Evolutionary conservation across 2,113 vertebrate genomes (phyloP), one percentile per base, ranked within the genome.

Genomic region (Ameiurus melas): DNA sequence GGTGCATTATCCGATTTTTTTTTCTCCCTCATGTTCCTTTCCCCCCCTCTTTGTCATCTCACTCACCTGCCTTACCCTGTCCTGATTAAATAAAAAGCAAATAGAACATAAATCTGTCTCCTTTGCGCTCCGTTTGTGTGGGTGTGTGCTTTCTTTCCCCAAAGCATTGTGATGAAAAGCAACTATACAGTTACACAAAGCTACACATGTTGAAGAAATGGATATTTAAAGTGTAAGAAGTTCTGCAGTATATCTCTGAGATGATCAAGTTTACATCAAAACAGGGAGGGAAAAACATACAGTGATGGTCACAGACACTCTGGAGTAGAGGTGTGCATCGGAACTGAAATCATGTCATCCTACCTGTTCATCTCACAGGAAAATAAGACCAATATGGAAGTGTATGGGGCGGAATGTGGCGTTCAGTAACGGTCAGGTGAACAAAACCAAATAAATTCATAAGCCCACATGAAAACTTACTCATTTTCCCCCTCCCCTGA

Each of bases 51-150:
- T 91, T 91, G 85, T 92, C 93, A 95, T 95, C 91, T 95, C 92
- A 93, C 92, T 95, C 93, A 93, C 93, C 94, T 95, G 94, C 94
- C 94, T 95, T 94, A 90, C 88, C 89, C 86, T 93, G 89, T 94
- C 79, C 93, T 94, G 93, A 93, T 94, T 92, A 89, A 95, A 95
- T 95, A 95, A 96, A 95, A 93, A 84, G 85, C 88, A 93, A 91
- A 93, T 92, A 90, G 92, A 92, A 89, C 80, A 83, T 10, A 1
- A 7, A n/a, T n/a, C 25, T 16, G 53, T 22, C 53, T 60, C 1
- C 0, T 79, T 79, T 1, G 0, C 14, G 27, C n/a, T 78, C n/a
- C 53, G 2, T 39, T 39, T 39, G 25, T 1, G 12, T 17, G 16
- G 16, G 30, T 25, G 66, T 68, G 62, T 68, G 12, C 12, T 4